These are phyloP conservation scores for Heliconius himera DNA, from an alignment of 1,140 invertebrate species.

Conservation along the genomic window DNA sequence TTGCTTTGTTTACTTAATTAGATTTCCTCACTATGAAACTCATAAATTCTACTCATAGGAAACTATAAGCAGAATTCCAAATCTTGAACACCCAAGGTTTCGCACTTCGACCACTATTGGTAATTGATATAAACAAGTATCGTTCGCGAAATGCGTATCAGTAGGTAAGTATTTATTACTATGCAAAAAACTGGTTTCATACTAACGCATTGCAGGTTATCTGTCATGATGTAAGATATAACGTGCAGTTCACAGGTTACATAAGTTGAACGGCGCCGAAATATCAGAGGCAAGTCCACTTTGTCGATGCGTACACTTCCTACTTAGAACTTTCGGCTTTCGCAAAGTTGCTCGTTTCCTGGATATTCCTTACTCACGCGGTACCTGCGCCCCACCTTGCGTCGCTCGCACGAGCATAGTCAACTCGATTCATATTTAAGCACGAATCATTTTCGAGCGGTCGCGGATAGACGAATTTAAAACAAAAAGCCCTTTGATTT, in stretches of 20 bases:
- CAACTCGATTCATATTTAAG: constrained; percentile 70
- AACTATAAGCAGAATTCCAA: constrained; percentile 5
- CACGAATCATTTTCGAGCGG: constrained; percentile 59
- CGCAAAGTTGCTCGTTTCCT: constrained; percentile 62
- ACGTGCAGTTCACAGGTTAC: constrained; percentile 28
- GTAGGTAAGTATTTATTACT: constrained; percentile 28
- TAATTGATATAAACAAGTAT: constrained; percentile 11
- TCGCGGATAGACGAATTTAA: constrained; percentile 56
- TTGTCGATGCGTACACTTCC: constrained; percentile 48
- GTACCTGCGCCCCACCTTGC: constrained; percentile 52
- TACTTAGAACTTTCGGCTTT: constrained; percentile 72
- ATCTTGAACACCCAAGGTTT: constrained; percentile 10
- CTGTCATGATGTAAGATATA: constrained; percentile 30
- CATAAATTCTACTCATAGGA: constrained; percentile 8
- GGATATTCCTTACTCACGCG: constrained; percentile 52
- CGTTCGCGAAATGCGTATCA: constrained; percentile 20
- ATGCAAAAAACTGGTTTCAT: constrained; percentile 40
- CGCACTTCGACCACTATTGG: constrained; percentile 8
- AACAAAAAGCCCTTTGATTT: constrained; percentile 27
- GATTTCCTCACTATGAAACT: constrained; percentile 6
- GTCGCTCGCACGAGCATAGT: constrained; percentile 48
- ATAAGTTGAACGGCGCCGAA: constrained; percentile 24
- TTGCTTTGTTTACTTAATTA: background rate
- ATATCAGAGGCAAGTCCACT: constrained; percentile 5
- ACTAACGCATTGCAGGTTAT: constrained; percentile 32